Evolutionary conservation across 2,888 invertebrate species (phyloP).

Genomic region (Platycheirus rosarum): DNA sequence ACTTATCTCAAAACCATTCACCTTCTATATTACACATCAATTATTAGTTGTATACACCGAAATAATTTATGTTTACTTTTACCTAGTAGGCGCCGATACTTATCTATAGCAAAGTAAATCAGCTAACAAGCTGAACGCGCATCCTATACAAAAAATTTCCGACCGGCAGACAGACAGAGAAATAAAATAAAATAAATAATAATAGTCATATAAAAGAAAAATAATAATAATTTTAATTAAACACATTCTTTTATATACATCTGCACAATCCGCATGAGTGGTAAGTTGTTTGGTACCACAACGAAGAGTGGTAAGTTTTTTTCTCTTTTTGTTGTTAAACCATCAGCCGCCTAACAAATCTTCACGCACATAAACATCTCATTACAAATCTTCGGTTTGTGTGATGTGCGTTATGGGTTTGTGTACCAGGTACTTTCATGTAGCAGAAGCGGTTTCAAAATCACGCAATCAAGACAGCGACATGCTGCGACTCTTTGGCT

Average conservation of each 20-base stretch:
- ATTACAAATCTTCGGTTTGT: slow-evolving; percentile 65
- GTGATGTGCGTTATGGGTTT: slow-evolving; percentile 41
- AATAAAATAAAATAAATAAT: slow-evolving; percentile 54
- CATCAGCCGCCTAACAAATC: slow-evolving; percentile 41
- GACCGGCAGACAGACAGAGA: slow-evolving; percentile 18
- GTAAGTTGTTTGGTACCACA: slow-evolving; percentile 6
- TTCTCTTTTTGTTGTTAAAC: neutral
- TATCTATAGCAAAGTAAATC: slow-evolving; percentile 66
- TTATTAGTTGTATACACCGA: slow-evolving; percentile 70
- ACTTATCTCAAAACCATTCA: slow-evolving; percentile 65
- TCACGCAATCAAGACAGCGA: slow-evolving; percentile 62
- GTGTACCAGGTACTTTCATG: slow-evolving; percentile 15
- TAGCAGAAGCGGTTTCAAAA: slow-evolving; percentile 39
- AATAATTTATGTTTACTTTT: slow-evolving; percentile 70
- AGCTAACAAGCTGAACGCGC: slow-evolving; percentile 65
- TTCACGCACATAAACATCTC: slow-evolving; percentile 70
- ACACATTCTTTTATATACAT: slow-evolving; percentile 74
- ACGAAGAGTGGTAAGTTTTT: slow-evolving; percentile 6
- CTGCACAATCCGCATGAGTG: slow-evolving; percentile 30
- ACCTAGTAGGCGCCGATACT: slow-evolving; percentile 47
- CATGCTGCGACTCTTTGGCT: neutral
- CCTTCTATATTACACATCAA: slow-evolving; percentile 73
- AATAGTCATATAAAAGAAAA: slow-evolving; percentile 68
- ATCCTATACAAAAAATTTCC: neutral
- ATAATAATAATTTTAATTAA: slow-evolving; percentile 74